These are phyloP conservation scores for Orius insidiosus DNA, from an alignment of 1,140 invertebrate genomes.

Conservation along the genomic window DNA sequence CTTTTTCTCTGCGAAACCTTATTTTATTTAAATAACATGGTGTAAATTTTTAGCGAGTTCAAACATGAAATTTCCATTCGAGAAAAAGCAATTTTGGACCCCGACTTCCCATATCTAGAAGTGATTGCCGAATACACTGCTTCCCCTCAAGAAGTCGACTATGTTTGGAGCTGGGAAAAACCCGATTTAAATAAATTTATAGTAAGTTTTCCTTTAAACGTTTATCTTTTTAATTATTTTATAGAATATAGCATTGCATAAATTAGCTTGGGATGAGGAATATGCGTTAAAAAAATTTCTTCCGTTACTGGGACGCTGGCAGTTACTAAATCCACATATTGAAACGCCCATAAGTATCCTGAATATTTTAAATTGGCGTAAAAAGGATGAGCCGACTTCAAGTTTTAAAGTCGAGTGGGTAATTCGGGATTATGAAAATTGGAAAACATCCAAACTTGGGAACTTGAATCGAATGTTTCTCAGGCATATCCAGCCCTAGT, in stretches of 20 bases:
- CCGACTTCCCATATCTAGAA: constrained; percentile 49
- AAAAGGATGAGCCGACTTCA: too few species aligned
- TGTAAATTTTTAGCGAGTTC: constrained; percentile 15
- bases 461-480: constrained; percentile 42
- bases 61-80: constrained; percentile 51
- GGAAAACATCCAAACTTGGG: constrained; percentile 32
- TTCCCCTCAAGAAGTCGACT: background rate
- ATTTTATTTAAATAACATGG: background rate
- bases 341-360: background rate
- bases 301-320: constrained; percentile 56
- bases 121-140: constrained; percentile 50
- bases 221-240: constrained; percentile 15
- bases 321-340: constrained; percentile 28
- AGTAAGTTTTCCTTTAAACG: constrained; percentile 28
- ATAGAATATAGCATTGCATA: constrained; percentile 18
- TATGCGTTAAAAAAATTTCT: constrained; percentile 63
- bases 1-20: background rate
- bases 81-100: constrained; percentile 42
- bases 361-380: background rate
- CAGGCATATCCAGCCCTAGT: constrained; percentile 48
- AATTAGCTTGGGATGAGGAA: constrained; percentile 52
- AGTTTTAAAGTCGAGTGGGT: too few species aligned
- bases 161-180: constrained; percentile 40
- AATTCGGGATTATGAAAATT: too few species aligned
- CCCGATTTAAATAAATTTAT: constrained; percentile 51